These are phyloP conservation scores for Stramonita haemastoma DNA, from an alignment of 2,888 invertebrate species.

Conservation along the genomic window DNA sequence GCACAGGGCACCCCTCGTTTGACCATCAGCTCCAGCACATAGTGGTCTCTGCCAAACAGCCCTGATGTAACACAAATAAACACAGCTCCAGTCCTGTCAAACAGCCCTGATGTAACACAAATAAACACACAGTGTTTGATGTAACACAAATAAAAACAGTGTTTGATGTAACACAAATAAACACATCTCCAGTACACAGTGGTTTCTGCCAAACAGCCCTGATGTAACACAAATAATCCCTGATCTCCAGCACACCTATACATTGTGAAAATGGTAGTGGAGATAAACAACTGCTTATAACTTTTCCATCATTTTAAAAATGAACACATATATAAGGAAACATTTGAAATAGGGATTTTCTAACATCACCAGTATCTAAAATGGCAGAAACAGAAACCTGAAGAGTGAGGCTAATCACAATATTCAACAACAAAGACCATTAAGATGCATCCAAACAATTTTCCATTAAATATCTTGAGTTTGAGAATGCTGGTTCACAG, in stretches of 20 bases:
- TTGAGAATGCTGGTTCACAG: no score
- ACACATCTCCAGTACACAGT: constrained; percentile 44
- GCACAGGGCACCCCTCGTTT: constrained; percentile 66
- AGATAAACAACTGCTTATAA: no score
- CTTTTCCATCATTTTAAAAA: no score
- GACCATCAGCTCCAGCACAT: constrained; percentile 59
- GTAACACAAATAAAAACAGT: constrained; percentile 25
- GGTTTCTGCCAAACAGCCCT: constrained; percentile 67
- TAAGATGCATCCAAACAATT: no score
- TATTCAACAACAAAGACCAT: no score
- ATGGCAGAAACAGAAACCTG: no score
- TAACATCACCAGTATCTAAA: no score
- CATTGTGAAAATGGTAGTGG: no score
- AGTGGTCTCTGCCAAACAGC: constrained; percentile 66
- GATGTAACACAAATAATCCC: not conserved
- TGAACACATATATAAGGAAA: no score
- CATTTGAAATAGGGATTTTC: no score
- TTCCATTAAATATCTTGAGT: no score
- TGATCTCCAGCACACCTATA: constrained; percentile 50
- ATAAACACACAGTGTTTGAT: constrained; percentile 27
- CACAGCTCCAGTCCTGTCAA: constrained; percentile 61
- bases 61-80: constrained; percentile 45
- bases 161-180: constrained; percentile 6
- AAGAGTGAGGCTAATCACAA: no score
- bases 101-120: constrained; percentile 55